Percentiles rank a stretch among this genome's conserved stretches.
Evolutionary conservation across 2,888 invertebrate species (phyloP).

Genomic region (Sericinus montela): DNA sequence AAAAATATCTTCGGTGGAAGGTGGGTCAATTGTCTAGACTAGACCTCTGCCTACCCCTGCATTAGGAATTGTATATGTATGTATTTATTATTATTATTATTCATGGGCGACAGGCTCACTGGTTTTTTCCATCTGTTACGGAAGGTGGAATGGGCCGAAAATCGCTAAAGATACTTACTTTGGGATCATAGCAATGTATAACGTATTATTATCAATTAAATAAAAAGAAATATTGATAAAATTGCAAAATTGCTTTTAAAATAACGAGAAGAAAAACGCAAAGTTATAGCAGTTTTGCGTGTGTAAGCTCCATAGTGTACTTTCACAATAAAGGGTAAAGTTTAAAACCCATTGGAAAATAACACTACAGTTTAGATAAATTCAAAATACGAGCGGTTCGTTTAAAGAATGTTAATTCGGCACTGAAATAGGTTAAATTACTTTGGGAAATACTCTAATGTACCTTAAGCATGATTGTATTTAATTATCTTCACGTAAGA

Average conservation of each 20-base stretch:
- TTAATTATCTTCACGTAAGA: no score
- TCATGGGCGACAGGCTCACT: no score
- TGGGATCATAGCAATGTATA: no score
- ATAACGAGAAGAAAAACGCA: slow-evolving; percentile 32
- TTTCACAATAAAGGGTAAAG: slow-evolving; percentile 34
- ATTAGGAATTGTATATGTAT: no score
- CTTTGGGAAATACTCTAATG: neutral
- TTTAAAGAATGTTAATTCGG: slow-evolving; percentile 10
- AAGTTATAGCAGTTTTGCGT: slow-evolving; percentile 42
- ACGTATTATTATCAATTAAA: no score
- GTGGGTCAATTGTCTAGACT: no score
- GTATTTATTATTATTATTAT: no score
- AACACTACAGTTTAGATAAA: slow-evolving; percentile 19
- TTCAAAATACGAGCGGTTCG: slow-evolving; percentile 2
- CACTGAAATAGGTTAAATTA: slow-evolving; percentile 1
- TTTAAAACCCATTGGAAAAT: slow-evolving; percentile 21
- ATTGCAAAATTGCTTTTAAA: slow-evolving; percentile 14
- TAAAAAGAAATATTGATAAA: slow-evolving; percentile 10
- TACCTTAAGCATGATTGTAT: neutral
- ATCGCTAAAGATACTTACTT: no score
- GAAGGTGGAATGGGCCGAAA: no score
- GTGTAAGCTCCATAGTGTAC: slow-evolving; percentile 37
- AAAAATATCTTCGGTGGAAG: no score
- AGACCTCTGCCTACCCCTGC: no score
- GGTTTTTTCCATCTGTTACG: no score